Percentiles rank a stretch among this genome's conserved stretches.
phyloP scores from a whole-genome alignment of 1,140 invertebrate species.

The Gonioctena quinquepunctata region DNA sequence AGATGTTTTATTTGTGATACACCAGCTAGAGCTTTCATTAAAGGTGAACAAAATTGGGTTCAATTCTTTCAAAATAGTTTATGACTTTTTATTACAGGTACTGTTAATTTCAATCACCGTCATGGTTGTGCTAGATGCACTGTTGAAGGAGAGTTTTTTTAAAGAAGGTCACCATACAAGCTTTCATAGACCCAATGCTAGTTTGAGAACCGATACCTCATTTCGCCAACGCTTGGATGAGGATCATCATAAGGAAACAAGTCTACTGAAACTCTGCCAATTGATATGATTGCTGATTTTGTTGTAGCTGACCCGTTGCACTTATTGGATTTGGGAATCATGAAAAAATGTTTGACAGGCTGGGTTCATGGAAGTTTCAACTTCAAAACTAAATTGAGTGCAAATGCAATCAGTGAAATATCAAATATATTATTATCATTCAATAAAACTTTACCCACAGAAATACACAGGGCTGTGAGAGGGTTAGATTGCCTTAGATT shows the following conservation, averaged over 20 bases:
- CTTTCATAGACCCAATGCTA: constrained; percentile 31
- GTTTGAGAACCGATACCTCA: constrained; percentile 33
- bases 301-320: constrained; percentile 36
- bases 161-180: constrained; percentile 32
- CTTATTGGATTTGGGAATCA: constrained; percentile 40
- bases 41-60: constrained; percentile 18
- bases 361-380: constrained; percentile 34
- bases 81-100: constrained; percentile 30
- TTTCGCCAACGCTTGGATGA: constrained; percentile 35
- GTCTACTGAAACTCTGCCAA: constrained; percentile 28
- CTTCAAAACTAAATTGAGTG: constrained; percentile 20
- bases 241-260: constrained; percentile 31
- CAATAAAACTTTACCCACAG: constrained; percentile 30
- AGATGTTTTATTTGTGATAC: constrained; percentile 36
- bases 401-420: constrained; percentile 16
- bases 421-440: constrained; percentile 12
- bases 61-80: no score
- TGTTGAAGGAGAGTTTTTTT: constrained; percentile 35
- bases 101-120: constrained; percentile 33
- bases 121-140: constrained; percentile 38
- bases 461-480: constrained; percentile 37
- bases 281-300: no score
- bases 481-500: constrained; percentile 27
- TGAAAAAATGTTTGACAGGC: constrained; percentile 35
- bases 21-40: constrained; percentile 31